Evolutionary conservation across 2,113 vertebrate genomes (phyloP).

Genomic region (Proterorhinus semilunaris): DNA sequence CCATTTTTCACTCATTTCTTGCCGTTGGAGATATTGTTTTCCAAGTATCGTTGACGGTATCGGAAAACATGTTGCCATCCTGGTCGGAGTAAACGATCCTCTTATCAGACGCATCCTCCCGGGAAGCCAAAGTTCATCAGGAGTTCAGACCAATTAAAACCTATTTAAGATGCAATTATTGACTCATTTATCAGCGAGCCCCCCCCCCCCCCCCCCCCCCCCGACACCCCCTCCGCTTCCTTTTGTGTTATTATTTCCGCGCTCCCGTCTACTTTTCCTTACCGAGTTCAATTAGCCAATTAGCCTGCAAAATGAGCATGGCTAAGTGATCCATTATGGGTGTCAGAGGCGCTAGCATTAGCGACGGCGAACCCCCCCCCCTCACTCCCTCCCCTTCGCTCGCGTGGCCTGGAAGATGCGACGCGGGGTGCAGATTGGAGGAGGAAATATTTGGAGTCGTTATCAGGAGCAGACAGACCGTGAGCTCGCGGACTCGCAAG

Average conservation of each 20-base stretch:
- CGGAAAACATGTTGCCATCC: not conserved
- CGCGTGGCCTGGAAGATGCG: slow-evolving; percentile 5
- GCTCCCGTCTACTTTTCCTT: slow-evolving; percentile 30
- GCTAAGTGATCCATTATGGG: slow-evolving; percentile 50
- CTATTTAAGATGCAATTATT: slow-evolving; percentile 46
- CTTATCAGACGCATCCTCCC: slow-evolving; percentile 8
- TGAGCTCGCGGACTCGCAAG: slow-evolving; percentile 13
- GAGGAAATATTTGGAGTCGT: slow-evolving; percentile 17
- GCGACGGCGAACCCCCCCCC: slow-evolving; percentile 2
- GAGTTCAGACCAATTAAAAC: slow-evolving; percentile 33
- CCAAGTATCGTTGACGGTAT: no score
- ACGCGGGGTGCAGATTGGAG: slow-evolving; percentile 9
- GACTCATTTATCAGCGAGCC: slow-evolving; percentile 30
- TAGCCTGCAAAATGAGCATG: slow-evolving; percentile 44
- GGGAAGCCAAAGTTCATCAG: slow-evolving; percentile 16
- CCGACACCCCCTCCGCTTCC: slow-evolving; percentile 6
- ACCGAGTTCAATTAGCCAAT: slow-evolving; percentile 58
- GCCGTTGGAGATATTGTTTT: no score
- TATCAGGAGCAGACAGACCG: slow-evolving; percentile 13
- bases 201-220: slow-evolving; percentile 25
- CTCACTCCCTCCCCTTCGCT: not conserved
- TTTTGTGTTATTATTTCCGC: slow-evolving; percentile 25
- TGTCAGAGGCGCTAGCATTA: slow-evolving; percentile 25
- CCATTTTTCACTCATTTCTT: no score
- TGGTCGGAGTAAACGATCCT: slow-evolving; percentile 4